Evolutionary conservation across 2,888 invertebrate species (phyloP), one percentile per base, ranked within the genome.

Genomic region (Melipona bicolor): DNA sequence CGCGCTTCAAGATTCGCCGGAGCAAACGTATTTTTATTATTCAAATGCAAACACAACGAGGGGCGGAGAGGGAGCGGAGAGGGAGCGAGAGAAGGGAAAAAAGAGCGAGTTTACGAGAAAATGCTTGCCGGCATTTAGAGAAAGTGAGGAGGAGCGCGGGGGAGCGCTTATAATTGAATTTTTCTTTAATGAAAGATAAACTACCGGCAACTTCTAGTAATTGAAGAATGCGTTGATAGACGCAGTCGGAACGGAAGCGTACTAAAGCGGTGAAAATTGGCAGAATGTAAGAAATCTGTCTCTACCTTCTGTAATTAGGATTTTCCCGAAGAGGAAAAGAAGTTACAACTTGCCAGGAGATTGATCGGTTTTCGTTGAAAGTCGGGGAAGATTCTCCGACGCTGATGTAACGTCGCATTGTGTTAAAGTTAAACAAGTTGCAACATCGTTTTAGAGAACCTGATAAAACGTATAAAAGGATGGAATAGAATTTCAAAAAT

Each of bases 1-100:
- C 43, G 17, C 11, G 72, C 75, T 68, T 56, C 59, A 69, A 67
- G 56, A 61, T 70, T 64, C 69, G 36, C 4, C 24, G 9, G 36
- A 61, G 71, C 67, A 64, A 77, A 76, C 78, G 59, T 79, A 75
- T 71, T 84, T 84, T 82, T 83, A 84, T 83, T 83, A 83, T 83
- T 84, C 83, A 84, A 64, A 64, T n/a, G 82, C 71, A 75, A 79
- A 75, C 82, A 73, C n/a, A 61, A 61, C 4, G 15, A 15, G 21
- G n/a, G 4, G 49, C 15, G 19, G n/a, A n/a, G n/a, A n/a, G n/a
- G n/a, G 27, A 50, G 24, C 24, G 1, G 43, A 43, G 43, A 43
- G 43, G 9, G 43, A 43, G 11, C 9, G 43, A 43, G 9, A 43
- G 11, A 24, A 50, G 19, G 32, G 56, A n/a, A 61, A 19, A 50